Conservation (phyloP, 2,888 invertebrate species). For the Brachypalpus laphriformis region DNA sequence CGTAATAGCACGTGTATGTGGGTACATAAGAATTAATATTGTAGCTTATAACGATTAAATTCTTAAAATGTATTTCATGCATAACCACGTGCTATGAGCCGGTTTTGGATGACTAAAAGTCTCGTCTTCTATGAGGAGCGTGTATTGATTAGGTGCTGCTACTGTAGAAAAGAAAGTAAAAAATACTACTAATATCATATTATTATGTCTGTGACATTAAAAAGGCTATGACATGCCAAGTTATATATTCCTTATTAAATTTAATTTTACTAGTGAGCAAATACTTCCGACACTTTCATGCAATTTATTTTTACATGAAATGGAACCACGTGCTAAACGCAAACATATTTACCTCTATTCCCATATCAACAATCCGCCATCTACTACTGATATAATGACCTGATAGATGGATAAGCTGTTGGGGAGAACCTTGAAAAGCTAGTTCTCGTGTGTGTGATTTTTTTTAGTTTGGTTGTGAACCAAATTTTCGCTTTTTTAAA, state of each 20-base stretch:
- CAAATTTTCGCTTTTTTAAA: background rate
- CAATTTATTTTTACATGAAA: background rate
- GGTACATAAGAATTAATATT: background rate
- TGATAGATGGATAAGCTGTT: constrained; percentile 31
- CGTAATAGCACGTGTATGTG: constrained; percentile 23
- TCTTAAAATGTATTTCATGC: background rate
- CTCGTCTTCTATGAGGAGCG: background rate
- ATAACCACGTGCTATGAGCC: background rate
- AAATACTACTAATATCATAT: no score
- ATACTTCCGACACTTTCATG: background rate
- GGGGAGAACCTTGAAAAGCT: constrained; percentile 34
- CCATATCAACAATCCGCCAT: background rate
- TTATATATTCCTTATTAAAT: background rate
- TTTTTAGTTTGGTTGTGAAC: constrained; percentile 6
- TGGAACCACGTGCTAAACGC: background rate
- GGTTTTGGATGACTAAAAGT: background rate
- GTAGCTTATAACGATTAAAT: background rate
- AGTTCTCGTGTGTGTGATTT: constrained; percentile 16
- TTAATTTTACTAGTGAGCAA: background rate
- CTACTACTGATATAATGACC: constrained; percentile 20
- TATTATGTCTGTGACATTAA: background rate
- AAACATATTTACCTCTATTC: background rate
- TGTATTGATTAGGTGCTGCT: background rate
- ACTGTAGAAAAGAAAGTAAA: no score
- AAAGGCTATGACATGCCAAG: background rate